A percentile compares a stretch with the other conserved stretches of the same genome.
These are phyloP conservation scores for Tryphoninae sp. DNA, from an alignment of 2,888 invertebrate genomes.

Conservation along the genomic window DNA sequence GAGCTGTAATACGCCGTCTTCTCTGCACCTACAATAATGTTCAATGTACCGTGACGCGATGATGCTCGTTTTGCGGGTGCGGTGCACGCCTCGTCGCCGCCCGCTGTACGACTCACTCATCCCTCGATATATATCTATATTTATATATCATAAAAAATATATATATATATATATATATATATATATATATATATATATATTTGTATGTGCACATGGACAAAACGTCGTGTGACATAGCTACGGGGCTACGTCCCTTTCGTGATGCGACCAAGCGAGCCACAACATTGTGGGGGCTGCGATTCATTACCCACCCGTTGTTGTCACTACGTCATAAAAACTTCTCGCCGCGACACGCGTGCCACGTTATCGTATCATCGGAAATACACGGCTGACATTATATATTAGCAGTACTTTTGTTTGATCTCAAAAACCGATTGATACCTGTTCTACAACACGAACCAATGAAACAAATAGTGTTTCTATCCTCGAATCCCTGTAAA, in stretches of 20 bases:
- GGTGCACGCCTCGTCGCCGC: slow-evolving; percentile 45
- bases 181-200: neutral
- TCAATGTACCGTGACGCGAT: slow-evolving; percentile 78
- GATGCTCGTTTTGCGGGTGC: slow-evolving; percentile 73
- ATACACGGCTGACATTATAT: slow-evolving; percentile 32
- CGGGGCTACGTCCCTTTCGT: slow-evolving; percentile 63
- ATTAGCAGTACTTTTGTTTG: slow-evolving; percentile 1
- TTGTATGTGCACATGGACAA: neutral
- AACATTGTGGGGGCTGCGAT: slow-evolving; percentile 71
- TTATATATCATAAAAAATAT: neutral
- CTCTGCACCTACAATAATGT: slow-evolving; percentile 73
- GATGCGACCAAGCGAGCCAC: slow-evolving; percentile 54
- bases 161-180: neutral
- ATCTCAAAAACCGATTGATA: neutral
- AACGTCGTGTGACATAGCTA: neutral
- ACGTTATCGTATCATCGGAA: slow-evolving; percentile 38
- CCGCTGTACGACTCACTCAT: slow-evolving; percentile 53
- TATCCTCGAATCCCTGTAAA: too few relatives aligned
- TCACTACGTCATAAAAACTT: slow-evolving; percentile 78
- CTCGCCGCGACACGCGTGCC: slow-evolving; percentile 65
- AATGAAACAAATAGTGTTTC: too few relatives aligned
- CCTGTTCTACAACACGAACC: too few relatives aligned
- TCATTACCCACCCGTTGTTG: slow-evolving; percentile 78
- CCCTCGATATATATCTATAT: slow-evolving; percentile 12
- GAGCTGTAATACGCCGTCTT: slow-evolving; percentile 22